phyloP scores from a whole-genome alignment of 2,113 vertebrate genomes.

The Catharus minimus region DNA sequence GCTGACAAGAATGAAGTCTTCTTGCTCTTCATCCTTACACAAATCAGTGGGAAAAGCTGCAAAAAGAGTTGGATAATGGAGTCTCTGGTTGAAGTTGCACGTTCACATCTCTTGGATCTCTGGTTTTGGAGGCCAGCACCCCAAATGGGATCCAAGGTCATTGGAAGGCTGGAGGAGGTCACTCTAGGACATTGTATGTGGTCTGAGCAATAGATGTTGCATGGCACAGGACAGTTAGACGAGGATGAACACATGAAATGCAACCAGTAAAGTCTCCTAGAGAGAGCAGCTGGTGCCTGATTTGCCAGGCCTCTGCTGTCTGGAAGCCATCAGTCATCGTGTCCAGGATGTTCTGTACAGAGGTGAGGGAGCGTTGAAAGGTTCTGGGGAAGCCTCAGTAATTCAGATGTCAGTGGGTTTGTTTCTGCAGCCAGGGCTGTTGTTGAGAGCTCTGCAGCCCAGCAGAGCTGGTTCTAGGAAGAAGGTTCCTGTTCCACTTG shows the following conservation, averaged over 20 bases:
- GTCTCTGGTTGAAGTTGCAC: background rate
- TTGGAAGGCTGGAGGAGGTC: background rate
- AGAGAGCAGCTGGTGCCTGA: background rate
- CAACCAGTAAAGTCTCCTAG: background rate
- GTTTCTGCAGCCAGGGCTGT: background rate
- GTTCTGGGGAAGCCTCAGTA: constrained; percentile 6
- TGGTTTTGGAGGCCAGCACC: background rate
- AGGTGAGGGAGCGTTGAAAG: constrained; percentile 6
- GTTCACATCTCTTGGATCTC: background rate
- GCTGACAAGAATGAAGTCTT: background rate
- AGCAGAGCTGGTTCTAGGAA: background rate
- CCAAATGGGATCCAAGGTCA: background rate
- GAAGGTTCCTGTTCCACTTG: constrained; percentile 25
- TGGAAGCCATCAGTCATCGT: background rate
- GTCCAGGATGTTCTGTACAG: background rate
- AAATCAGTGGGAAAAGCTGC: background rate
- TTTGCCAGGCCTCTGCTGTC: background rate
- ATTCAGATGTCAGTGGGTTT: constrained; percentile 37
- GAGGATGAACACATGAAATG: background rate
- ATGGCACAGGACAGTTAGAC: background rate
- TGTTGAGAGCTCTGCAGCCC: background rate
- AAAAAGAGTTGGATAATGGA: background rate
- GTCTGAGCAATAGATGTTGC: background rate
- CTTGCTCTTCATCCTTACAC: background rate
- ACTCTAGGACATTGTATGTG: background rate